Percentiles rank a stretch among this genome's conserved stretches.
These are phyloP conservation scores for Neotoma lepida DNA, from an alignment of 2,113 vertebrate species.

Conservation along the genomic window DNA sequence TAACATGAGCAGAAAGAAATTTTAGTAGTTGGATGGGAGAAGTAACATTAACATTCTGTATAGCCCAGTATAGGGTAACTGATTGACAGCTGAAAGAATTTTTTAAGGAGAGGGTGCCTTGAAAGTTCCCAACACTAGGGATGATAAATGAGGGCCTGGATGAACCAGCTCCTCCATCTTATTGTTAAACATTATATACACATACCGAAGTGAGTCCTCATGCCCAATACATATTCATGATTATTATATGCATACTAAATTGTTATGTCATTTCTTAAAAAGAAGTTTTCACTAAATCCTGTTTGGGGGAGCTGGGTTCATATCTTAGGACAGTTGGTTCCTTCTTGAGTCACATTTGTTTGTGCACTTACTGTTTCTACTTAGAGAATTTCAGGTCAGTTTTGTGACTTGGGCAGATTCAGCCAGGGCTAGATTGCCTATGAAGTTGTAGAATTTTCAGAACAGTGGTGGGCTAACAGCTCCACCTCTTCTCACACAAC, in stretches of 20 bases:
- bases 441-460: background rate
- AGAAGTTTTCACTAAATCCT: background rate
- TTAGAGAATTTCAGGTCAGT: background rate
- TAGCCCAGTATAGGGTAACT: background rate
- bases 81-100: background rate
- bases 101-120: background rate
- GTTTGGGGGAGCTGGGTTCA: background rate
- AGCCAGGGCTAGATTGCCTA: background rate
- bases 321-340: background rate
- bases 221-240: background rate
- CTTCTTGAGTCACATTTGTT: background rate
- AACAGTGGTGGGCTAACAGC: background rate
- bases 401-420: background rate
- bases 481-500: background rate
- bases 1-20: background rate
- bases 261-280: background rate
- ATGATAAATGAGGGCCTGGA: too few relatives aligned
- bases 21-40: background rate
- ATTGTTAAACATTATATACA: too few relatives aligned
- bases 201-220: background rate
- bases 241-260: background rate
- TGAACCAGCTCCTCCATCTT: background rate
- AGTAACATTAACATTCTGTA: background rate
- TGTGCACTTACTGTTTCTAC: background rate
- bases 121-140: background rate